These are phyloP conservation scores for Cartodere bifasciata DNA, from an alignment of 2,888 invertebrate species.

Conservation along the genomic window DNA sequence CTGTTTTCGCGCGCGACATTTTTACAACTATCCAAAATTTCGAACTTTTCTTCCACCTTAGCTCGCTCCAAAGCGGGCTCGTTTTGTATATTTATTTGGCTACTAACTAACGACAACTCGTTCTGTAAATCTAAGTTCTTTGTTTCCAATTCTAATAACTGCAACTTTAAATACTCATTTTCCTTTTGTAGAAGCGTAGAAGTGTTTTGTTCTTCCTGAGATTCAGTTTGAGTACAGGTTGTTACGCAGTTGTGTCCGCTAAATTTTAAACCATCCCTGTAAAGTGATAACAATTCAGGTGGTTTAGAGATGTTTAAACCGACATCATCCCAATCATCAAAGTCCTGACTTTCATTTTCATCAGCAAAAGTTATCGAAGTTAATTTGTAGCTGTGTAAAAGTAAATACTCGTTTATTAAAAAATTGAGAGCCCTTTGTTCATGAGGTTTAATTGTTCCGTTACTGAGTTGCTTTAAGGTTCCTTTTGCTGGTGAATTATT, in stretches of 20 bases:
- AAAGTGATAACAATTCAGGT: conserved; percentile 55
- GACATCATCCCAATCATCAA: conserved; percentile 88
- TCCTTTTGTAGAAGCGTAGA: too few relatives aligned
- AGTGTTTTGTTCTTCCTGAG: too few relatives aligned
- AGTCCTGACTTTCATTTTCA: conserved; percentile 83
- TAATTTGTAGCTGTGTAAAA: conserved; percentile 67
- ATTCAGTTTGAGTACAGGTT: conserved; percentile 40
- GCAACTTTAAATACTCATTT: too few relatives aligned
- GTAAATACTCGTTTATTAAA: conserved; percentile 73
- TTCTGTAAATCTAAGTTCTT: too few relatives aligned
- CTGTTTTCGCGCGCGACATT: too few relatives aligned
- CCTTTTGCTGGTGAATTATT: conserved; percentile 37
- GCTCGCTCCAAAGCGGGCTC: too few relatives aligned
- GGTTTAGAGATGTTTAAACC: conserved; percentile 77
- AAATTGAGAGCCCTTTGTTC: conserved; percentile 76
- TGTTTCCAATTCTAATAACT: too few relatives aligned
- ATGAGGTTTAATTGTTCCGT: conserved; percentile 55
- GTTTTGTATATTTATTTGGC: too few relatives aligned
- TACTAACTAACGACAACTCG: too few relatives aligned
- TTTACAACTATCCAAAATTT: too few relatives aligned
- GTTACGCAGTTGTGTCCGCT: conserved; percentile 33
- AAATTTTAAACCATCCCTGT: conserved; percentile 43
- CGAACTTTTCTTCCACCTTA: too few relatives aligned
- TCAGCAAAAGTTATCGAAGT: conserved; percentile 85
- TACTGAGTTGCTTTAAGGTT: conserved; percentile 30